These are phyloP conservation scores for Connochaetes taurinus DNA, from an alignment of 2,113 vertebrate genomes.

Conservation along the genomic window DNA sequence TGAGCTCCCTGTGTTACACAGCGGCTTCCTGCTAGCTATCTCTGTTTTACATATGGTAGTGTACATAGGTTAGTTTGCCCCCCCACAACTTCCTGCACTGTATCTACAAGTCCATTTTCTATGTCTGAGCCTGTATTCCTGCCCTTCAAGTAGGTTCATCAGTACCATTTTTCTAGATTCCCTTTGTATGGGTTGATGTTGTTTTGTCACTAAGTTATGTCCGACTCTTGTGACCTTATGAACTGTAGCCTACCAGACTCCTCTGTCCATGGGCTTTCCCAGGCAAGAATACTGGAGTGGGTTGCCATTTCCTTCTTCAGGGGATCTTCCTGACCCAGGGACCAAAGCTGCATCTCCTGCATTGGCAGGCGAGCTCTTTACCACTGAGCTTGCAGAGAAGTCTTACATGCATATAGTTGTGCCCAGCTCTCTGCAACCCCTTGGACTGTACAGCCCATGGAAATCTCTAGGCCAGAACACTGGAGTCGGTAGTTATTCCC, in stretches of 20 bases:
- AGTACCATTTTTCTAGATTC: background rate
- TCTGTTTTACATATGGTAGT: background rate
- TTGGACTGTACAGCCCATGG: background rate
- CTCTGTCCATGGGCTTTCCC: background rate
- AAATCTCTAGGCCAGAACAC: background rate
- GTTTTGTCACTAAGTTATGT: background rate
- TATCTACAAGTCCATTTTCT: background rate
- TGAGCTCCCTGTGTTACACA: background rate
- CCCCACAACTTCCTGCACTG: background rate
- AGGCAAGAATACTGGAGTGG: background rate
- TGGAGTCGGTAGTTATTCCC: background rate
- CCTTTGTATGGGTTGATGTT: background rate
- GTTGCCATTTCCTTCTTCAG: background rate
- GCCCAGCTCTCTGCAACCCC: background rate
- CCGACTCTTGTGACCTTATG: accelerated
- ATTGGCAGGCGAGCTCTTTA: background rate
- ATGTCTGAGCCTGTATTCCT: background rate
- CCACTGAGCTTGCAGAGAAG: background rate
- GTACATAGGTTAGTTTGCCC: background rate
- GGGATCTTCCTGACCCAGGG: background rate
- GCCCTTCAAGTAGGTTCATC: background rate
- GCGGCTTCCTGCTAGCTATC: background rate
- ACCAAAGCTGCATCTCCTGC: background rate
- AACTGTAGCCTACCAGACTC: background rate
- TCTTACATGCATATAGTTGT: background rate